Base-by-base conservation (phyloP, 2,888 invertebrate species). In the Anoncus sp. region DNA sequence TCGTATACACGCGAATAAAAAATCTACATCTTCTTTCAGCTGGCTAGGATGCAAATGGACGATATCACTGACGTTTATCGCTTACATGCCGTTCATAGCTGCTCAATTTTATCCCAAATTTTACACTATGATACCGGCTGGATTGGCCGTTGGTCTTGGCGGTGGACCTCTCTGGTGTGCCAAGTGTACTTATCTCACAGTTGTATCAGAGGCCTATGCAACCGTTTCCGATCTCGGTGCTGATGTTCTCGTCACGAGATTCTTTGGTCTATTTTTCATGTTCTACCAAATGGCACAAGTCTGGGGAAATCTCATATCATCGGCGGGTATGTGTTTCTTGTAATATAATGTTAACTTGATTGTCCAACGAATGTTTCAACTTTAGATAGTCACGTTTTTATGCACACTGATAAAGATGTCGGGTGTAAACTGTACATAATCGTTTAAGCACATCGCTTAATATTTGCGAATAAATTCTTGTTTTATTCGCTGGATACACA, bases 141-240 rank as follows among this genome's bases (percentile, higher is more conserved):
- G 97, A 0, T 92, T 97, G 86, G 94, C 96, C 83, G 95, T 97
- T 0, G 98, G 98, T 2, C 92, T 98, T 14, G 98, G 97, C 0
- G 98, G 97, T 0, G 98, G 98, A 0, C 98, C 98, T 0, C 92
- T 98, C 20, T 98, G 98, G 98, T 97, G 98, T 83, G 97, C 98
- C 18, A 98, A 98, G 91, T 98, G 98, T 90, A 97, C 98, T 0
- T 98, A 98, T 87, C 92, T 99, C 3, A 97, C 98, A 3, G 95
- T 97, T 84, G 96, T 94, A 67, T 94, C 95, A 70, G 96, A 97
- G 86, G 95, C 97, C 0, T 97, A 98, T 87, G 93, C 97, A 0
- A 94, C 94, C 84, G 91, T 97, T 60, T 94, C 95, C 0, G 95
- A 95, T 14, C 93, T 95, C 1, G 91, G 93, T 24, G 92, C 94